Base-by-base conservation (phyloP, 2,888 invertebrate species). In the Nomada fabriciana region DNA sequence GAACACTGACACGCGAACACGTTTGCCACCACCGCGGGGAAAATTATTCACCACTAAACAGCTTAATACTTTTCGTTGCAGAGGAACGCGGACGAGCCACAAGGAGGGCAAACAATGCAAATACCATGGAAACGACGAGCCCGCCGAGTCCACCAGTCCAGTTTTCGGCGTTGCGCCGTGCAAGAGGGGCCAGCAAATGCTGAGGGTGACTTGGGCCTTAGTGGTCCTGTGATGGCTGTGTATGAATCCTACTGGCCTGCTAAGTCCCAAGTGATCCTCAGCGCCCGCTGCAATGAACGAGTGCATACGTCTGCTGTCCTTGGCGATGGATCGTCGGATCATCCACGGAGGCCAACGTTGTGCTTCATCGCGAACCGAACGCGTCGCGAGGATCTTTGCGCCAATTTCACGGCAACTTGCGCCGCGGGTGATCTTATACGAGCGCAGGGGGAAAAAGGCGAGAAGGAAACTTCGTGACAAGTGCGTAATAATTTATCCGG, bases 221-320 rank as follows among this genome's bases (percentile, higher is more conserved):
- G 96, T 95, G 96, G 96, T 95, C 96, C 95, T 95, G 95, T 93
- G 94, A 94, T 95, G 95, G 95, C 95, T 95, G 93, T 93, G 95
- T 95, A 93, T 82, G 91, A 91, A 94, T 94, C 95, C 96, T 97
- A 97, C 97, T 97, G 97, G 97, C 97, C 97, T 97, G 96, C 97
- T 97, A 97, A 97, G 97, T 97, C 97, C 97, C 97, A 96, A 97
- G 96, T 95, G 95, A 94, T 95, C 95, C 94, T 89, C 88, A 91
- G 93, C 90, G 82, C 84, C 77, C 75, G 59, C 86, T 59, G 61
- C 82, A 42, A 74, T 65, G 42, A 69, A 53, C 63, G 50, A 18
- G 64, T 13, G 43, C 52, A 47, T n/a, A 68, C 36, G 59, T 23
- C 60, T 4, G 53, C 70, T 47, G 53, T 36, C 25, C 9, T 64